Percentiles rank a stretch among this genome's conserved stretches.
Evolutionary conservation across 2,797 vertebrate species (phyloP).

Genomic region (Ateles fusciceps): DNA sequence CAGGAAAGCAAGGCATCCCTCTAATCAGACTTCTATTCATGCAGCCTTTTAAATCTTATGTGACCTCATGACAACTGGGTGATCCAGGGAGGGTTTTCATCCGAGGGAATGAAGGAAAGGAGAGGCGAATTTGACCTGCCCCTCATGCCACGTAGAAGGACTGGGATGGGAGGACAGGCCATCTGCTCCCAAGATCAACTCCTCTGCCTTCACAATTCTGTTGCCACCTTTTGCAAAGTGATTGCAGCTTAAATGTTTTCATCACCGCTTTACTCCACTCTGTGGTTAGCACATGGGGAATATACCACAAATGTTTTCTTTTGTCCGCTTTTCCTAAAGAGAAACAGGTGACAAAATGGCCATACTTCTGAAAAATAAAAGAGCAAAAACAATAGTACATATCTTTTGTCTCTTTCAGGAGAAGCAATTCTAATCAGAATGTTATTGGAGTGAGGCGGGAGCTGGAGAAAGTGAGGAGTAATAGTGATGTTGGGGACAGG

Average conservation of each 20-base stretch:
- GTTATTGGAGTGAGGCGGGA: neutral
- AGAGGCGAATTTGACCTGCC: no score
- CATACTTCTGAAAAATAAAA: neutral
- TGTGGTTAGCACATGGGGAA: neutral
- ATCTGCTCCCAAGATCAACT: neutral
- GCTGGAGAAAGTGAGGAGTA: neutral
- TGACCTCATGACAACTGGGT: neutral
- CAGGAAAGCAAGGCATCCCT: neutral
- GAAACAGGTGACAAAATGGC: neutral
- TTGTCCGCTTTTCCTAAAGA: neutral
- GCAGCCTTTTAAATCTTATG: neutral
- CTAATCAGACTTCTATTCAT: neutral
- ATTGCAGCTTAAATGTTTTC: neutral
- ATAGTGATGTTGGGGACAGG: neutral
- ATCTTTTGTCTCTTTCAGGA: neutral
- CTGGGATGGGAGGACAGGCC: neutral
- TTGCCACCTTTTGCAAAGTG: neutral
- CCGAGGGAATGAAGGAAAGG: neutral
- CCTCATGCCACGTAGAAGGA: fast-evolving
- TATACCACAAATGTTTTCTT: neutral
- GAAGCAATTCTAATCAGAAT: neutral
- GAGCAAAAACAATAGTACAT: neutral
- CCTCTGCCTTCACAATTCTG: neutral
- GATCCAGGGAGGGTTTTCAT: neutral
- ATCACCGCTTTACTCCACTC: neutral